A percentile compares a stretch with the other conserved stretches of the same genome.
These are phyloP conservation scores for Nomada lathburiana DNA, from an alignment of 2,888 invertebrate genomes.

Conservation along the genomic window DNA sequence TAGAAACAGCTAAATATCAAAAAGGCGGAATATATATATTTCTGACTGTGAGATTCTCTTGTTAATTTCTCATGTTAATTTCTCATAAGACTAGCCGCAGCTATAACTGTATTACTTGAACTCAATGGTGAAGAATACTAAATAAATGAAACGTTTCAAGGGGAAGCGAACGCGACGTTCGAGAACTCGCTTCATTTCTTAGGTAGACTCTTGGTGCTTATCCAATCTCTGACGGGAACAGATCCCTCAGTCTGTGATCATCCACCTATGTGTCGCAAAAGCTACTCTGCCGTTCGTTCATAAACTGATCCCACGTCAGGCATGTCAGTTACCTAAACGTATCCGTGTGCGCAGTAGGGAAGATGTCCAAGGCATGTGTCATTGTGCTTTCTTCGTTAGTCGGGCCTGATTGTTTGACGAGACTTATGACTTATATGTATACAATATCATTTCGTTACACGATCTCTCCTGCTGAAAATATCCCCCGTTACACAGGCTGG, in stretches of 20 bases:
- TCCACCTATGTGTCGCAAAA: neutral
- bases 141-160: too few species aligned
- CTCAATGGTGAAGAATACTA: neutral
- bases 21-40: too few species aligned
- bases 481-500: too few species aligned
- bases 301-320: slow-evolving; percentile 17
- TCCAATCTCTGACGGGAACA: slow-evolving; percentile 22
- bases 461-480: too few species aligned
- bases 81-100: too few species aligned
- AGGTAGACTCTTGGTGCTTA: neutral
- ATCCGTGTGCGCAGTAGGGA: neutral
- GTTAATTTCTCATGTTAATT: too few species aligned
- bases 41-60: too few species aligned
- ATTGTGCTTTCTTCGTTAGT: neutral
- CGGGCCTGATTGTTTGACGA: neutral
- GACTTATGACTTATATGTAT: too few species aligned
- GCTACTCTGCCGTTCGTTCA: neutral
- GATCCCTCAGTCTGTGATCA: slow-evolving; percentile 18
- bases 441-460: too few species aligned
- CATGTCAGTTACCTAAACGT: slow-evolving; percentile 15
- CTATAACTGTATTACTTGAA: neutral
- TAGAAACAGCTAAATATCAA: too few species aligned
- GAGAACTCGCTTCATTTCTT: slow-evolving; percentile 1
- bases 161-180: neutral
- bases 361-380: neutral